Evolutionary conservation across 2,113 vertebrate species (phyloP).

Genomic region (Chionomys nivalis): DNA sequence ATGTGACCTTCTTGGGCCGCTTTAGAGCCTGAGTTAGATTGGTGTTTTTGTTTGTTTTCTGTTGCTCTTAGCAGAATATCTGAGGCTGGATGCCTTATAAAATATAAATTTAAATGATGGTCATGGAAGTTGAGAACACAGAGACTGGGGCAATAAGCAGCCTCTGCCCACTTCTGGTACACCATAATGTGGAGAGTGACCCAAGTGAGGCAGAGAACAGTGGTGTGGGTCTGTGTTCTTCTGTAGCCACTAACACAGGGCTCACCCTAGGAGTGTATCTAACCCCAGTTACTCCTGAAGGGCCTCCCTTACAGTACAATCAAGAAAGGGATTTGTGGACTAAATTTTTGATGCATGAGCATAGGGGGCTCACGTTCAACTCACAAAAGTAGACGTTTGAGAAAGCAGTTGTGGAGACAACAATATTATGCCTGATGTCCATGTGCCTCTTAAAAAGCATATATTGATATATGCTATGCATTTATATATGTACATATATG

Average conservation of each 20-base stretch:
- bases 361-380: not conserved
- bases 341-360: not conserved
- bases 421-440: not conserved
- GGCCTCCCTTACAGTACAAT: not conserved
- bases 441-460: not conserved
- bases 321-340: not conserved
- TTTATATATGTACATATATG: not conserved
- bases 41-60: not conserved
- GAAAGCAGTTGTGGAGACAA: not conserved
- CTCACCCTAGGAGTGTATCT: not conserved
- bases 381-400: not conserved
- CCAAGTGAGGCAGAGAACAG: not conserved
- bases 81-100: not conserved
- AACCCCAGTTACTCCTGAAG: not conserved
- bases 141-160: not conserved
- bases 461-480: not conserved
- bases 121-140: not conserved
- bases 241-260: too few species aligned
- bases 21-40: not conserved
- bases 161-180: not conserved
- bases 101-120: not conserved
- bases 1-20: not conserved
- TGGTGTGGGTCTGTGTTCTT: not conserved
- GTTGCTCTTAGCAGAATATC: not conserved
- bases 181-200: not conserved